Evolutionary conservation across 1,140 invertebrate genomes (phyloP), one percentile per base, ranked within the genome.

Genomic region (Aphidius gifuensis): DNA sequence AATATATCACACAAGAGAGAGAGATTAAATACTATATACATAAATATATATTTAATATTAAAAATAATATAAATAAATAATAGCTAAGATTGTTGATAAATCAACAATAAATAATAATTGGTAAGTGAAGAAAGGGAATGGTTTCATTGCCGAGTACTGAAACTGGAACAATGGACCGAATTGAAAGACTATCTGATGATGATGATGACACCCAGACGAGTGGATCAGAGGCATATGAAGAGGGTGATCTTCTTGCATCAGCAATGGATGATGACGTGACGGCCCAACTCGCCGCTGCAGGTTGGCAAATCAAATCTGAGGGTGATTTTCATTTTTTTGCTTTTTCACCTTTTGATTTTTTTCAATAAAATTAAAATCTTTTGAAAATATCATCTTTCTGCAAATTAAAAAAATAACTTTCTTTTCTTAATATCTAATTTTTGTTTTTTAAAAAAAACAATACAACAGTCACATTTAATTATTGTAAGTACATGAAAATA

Each of bases 231-330:
- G 88, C 90, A 64, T 90, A 88, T 43, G 90, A 91, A 70, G 85
- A 86, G 45, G 83, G 83, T 2, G 92, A 93, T 71, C 84, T 92
- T 45, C 87, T 91, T 78, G 84, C 90, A 50, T 88, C 87, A 60
- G 89, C 90, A 47, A 91, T 92, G 85, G 91, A 91, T 64, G 92
- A 95, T 82, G 94, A 97, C 76, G 93, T 98, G 60, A 97, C 95
- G 66, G 92, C 95, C 74, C 95, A 97, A 77, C 83, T 98, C 68
- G 94, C 94, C 57, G 94, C 94, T 70, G 94, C 95, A 81, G 94
- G 94, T 90, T 83, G 82, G 83, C 76, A 83, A 81, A 78, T 78
- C 77, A 78, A 80, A 79, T 77, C 74, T 76, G 76, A 84, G 80
- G 82, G 82, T 84, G 80, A 83, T 81, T 82, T 82, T 74, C 76